Evolutionary conservation across 2,113 vertebrate genomes (phyloP), one percentile per base, ranked within the genome.

Genomic region (Triplophysa tibetana): DNA sequence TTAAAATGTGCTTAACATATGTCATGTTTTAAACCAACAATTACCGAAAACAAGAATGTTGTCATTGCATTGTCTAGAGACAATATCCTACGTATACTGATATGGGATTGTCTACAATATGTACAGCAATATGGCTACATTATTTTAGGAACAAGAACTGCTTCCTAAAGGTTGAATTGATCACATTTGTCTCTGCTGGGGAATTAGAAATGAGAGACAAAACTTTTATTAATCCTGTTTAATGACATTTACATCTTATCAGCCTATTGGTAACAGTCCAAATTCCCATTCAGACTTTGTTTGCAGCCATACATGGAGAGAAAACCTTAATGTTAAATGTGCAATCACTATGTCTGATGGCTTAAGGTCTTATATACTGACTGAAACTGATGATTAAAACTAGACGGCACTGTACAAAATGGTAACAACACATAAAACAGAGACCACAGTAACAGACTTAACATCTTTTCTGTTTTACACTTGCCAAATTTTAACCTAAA

Each of bases 51-150:
- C 9, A 45, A 61, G 33, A 19, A 54, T 9, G 14, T 60, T 41
- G 29, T 73, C 70, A 41, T 73, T 73, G 70, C 54, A 61, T 74
- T 33, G 21, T 68, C 13, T 68, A 21, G 66, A 13, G n/a, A n/a
- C 26, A 21, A 69, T 8, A 24, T 41, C 4, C n/a, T 41, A 21
- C 56, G 0, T 8, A 54, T 19, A n/a, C 26, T 26, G 23, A 52
- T 23, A 10, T 54, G 8, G 29, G 68, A 54, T 29, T 70, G 19
- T 70, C 9, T 54, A 29, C 24, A 54, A 12, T 13, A 3, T 13
- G 19, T 67, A 23, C n/a, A 38, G 19, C 11, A 66, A 38, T 45
- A 45, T 8, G 11, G 10, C 11, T 48, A 8, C 29, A 60, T 23
- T 41, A 38, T 41, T 16, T 56, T 19, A 74, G 58, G 14, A 43